phyloP scores from a whole-genome alignment of 2,888 invertebrate genomes.

The Heliconius cydno region DNA sequence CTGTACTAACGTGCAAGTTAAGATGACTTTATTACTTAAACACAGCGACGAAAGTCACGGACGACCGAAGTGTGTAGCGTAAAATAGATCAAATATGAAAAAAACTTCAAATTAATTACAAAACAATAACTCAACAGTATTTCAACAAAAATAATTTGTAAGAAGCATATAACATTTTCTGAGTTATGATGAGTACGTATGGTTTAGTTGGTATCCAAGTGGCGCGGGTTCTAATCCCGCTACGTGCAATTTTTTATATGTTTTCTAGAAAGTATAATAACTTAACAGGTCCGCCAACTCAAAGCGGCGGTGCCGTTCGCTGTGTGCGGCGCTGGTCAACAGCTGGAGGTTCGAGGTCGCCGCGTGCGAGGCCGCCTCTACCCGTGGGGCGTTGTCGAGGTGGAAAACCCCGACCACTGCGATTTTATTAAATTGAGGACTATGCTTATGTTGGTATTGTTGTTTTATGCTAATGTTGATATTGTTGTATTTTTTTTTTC shows the following conservation, averaged over 20 bases:
- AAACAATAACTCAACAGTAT: too few species aligned
- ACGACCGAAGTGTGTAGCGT: too few species aligned
- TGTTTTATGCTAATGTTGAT: slow-evolving; percentile 91
- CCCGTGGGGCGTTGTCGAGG: slow-evolving; percentile 99
- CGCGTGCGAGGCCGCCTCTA: slow-evolving; percentile 97
- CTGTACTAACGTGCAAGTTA: neutral
- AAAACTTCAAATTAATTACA: too few species aligned
- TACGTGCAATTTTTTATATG: too few species aligned
- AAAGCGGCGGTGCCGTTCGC: slow-evolving; percentile 98
- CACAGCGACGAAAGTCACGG: too few species aligned
- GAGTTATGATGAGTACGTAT: too few species aligned
- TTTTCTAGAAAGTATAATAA: too few species aligned
- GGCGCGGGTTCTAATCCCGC: too few species aligned
- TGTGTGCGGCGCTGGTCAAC: slow-evolving; percentile 98
- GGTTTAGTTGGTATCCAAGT: too few species aligned
- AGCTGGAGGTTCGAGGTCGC: slow-evolving; percentile 95
- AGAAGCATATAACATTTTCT: too few species aligned
- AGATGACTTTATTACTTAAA: neutral
- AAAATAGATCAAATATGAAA: too few species aligned
- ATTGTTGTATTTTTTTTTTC: neutral
- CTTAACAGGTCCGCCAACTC: slow-evolving; percentile 88
- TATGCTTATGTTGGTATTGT: slow-evolving; percentile 92
- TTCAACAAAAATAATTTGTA: too few species aligned
- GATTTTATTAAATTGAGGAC: slow-evolving; percentile 98
- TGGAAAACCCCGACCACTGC: slow-evolving; percentile 99